phyloP scores from a whole-genome alignment of 2,888 invertebrate genomes.

The Portevinia maculata region DNA sequence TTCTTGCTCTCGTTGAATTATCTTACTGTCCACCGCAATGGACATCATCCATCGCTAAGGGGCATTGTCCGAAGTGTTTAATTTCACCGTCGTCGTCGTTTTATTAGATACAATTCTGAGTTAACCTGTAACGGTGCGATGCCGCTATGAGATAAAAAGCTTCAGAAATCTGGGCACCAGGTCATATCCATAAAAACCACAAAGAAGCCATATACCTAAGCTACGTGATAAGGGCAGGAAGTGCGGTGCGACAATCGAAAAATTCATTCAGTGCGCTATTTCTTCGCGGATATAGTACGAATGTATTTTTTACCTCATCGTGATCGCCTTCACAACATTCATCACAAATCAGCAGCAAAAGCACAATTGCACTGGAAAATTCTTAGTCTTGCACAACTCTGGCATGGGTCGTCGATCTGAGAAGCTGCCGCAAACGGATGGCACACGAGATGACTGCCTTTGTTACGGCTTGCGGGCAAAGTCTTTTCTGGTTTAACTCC shows the following conservation, averaged over 20 bases:
- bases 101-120: constrained; percentile 34
- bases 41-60: constrained; percentile 9
- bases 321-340: constrained; percentile 61
- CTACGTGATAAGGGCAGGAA: constrained; percentile 58
- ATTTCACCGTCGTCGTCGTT: constrained; percentile 8
- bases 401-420: constrained; percentile 65
- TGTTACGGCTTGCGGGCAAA: constrained; percentile 37
- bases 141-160: constrained; percentile 59
- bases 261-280: constrained; percentile 52
- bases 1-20: constrained; percentile 55
- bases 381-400: constrained; percentile 65
- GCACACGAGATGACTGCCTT: constrained; percentile 60
- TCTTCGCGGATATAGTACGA: constrained; percentile 15
- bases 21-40: not conserved
- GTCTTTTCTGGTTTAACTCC: constrained; percentile 57
- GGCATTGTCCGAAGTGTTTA: constrained; percentile 38
- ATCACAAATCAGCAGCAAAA: constrained; percentile 37
- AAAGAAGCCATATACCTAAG: constrained; percentile 26
- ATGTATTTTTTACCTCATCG: constrained; percentile 45
- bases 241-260: constrained; percentile 39
- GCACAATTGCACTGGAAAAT: constrained; percentile 50
- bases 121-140: constrained; percentile 69
- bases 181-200: constrained; percentile 63
- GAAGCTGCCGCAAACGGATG: constrained; percentile 62
- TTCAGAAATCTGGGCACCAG: constrained; percentile 65